Evolutionary conservation across 2,797 vertebrate species (phyloP), one percentile per base, ranked within the genome.

Genomic region (Acanthurus lineatus): DNA sequence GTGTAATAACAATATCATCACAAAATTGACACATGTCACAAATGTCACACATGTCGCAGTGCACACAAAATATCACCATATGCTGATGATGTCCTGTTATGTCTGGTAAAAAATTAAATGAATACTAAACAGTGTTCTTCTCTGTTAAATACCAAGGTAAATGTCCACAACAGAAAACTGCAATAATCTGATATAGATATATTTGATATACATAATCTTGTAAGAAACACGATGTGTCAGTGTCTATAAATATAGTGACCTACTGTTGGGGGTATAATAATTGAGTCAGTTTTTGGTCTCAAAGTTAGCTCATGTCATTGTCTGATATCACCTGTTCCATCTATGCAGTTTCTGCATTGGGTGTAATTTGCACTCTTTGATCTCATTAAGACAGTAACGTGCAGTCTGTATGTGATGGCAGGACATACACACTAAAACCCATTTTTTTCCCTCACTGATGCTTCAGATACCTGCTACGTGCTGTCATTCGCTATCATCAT

Each of bases 401-500:
- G 19, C 9, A 49, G 32, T 40, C 56, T 10, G 5, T 38, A 16
- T 35, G 40, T 3, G 22, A 45, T 35, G 12, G 19, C 19, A 25
- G 40, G n/a, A 64, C 9, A 2, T 42, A 19, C 10, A 38, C 17
- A 62, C 35, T 15, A 8, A 68, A 62, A 81, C 69, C 25, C 11
- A n/a, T 61, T 51, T n/a, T 19, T 38, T 71, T 60, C n/a, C 3
- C 16, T 40, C 17, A 3, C 57, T 54, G 40, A 45, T 65, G 42
- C 74, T 84, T 74, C 94, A 99, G 98, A 99, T 88, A 99, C 98
- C 0, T 99, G 98, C 93, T 99, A 99, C 0, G 96, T 99, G 79
- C 95, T 99, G 57, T 99, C 98, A 0, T 99, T 99, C 14, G 97
- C 98, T 0, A 97, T 99, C 95, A 99, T 99, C 89, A 99, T 99